Evolutionary conservation across 2,797 vertebrate genomes (phyloP), one percentile per base, ranked within the genome.

Genomic region (Neoniphon sammara): DNA sequence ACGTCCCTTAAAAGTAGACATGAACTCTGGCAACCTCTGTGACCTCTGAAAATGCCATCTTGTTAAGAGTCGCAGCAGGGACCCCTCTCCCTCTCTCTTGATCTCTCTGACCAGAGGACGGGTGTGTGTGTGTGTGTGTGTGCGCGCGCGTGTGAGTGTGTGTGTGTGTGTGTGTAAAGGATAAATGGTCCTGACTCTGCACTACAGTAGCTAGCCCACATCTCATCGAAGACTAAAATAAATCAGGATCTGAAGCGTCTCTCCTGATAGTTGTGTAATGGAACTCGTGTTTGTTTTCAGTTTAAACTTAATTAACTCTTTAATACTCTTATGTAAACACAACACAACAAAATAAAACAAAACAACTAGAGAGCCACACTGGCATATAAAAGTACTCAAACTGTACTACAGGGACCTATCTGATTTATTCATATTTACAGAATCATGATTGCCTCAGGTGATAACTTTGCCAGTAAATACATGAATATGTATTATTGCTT

Each of bases 341-440:
- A 80, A 60, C 46, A 73, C 77, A 86, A 79, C 73, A 83, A 83
- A 89, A 75, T 67, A 76, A 78, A 85, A 83, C 83, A 85, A 81
- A 81, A 88, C 81, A 89, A 82, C 80, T 65, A 70, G 63, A 67
- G 64, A 81, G 78, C 73, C 36, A 78, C 60, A 59, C 61, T 55
- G 11, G 84, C 78, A 72, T 85, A 78, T 79, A 79, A 65, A 84
- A 87, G 49, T 65, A 81, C 20, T 72, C 47, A 77, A 85, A 85
- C 17, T 44, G 76, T 75, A 86, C 92, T 67, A 67, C 77, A 20
- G 91, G 90, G 91, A 92, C 60, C 77, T 0, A 55, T 86, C 53
- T 89, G 84, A 91, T 92, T 92, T 90, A 92, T 93, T 92, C 89
- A 78, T 91, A 89, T 91, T 91, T 88, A 89, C 86, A 88, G 81